Conservation (phyloP, 2,797 vertebrate genomes). For the Phataginus tricuspis region DNA sequence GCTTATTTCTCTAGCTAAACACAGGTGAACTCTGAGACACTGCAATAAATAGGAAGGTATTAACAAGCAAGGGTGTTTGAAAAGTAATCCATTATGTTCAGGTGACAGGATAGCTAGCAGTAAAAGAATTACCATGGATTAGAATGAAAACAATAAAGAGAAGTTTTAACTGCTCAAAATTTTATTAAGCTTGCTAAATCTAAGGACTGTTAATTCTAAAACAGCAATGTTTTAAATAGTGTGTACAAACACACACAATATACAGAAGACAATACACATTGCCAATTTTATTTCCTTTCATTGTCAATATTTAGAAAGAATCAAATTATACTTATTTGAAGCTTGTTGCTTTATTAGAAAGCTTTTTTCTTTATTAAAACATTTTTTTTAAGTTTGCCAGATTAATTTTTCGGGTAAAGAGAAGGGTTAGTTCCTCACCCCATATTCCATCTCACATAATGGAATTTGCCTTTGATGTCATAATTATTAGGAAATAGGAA, state of each 20-base stretch:
- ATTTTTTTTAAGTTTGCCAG: background rate
- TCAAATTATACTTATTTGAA: background rate
- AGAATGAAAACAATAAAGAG: background rate
- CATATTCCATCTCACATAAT: background rate
- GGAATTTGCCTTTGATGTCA: background rate
- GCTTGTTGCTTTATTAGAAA: background rate
- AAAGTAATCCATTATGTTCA: background rate
- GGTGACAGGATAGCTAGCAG: background rate
- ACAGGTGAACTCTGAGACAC: background rate
- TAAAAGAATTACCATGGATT: background rate
- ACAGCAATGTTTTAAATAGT: slow-evolving; percentile 26
- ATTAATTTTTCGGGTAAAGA: slow-evolving; percentile 32
- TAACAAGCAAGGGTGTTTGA: background rate
- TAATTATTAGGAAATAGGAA: background rate
- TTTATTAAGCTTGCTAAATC: slow-evolving; percentile 21
- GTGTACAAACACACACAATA: background rate
- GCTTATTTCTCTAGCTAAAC: background rate
- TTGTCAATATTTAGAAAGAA: background rate
- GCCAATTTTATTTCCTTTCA: background rate
- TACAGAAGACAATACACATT: background rate
- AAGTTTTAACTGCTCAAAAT: slow-evolving; percentile 28
- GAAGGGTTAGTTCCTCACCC: background rate
- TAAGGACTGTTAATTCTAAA: slow-evolving; percentile 34
- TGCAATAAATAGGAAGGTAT: background rate
- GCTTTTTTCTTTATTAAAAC: background rate